These are phyloP conservation scores for Syngnathus acus DNA, from an alignment of 2,797 vertebrate genomes.

Conservation along the genomic window DNA sequence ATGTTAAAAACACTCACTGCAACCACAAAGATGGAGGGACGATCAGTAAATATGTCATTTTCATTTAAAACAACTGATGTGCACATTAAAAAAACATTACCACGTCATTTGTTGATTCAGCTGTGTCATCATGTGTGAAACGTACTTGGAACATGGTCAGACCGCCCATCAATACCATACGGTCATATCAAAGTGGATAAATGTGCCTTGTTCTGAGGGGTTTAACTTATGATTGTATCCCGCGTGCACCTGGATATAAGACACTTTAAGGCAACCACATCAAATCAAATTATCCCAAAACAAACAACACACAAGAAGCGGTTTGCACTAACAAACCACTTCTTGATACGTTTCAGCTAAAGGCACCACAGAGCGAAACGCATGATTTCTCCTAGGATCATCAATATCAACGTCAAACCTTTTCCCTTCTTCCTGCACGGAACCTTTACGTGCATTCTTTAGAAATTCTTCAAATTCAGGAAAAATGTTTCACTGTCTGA, in stretches of 20 bases:
- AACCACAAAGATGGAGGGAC: conserved; percentile 29
- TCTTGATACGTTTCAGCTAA: no score
- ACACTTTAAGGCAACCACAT: neutral
- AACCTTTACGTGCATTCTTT: neutral
- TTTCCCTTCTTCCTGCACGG: neutral
- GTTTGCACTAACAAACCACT: neutral
- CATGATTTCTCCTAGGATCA: neutral
- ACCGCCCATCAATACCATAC: neutral
- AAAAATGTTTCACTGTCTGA: conserved; percentile 52
- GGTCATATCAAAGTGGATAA: neutral
- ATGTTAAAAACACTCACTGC: conserved; percentile 30
- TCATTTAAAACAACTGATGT: conserved; percentile 32
- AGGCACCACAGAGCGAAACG: neutral
- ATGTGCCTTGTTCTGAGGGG: neutral
- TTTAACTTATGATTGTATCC: neutral
- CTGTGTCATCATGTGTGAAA: conserved; percentile 21
- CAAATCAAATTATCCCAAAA: neutral
- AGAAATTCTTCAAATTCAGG: conserved; percentile 43
- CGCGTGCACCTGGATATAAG: neutral
- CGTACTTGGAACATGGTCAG: conserved; percentile 2
- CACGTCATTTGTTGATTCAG: conserved; percentile 32
- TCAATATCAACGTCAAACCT: neutral
- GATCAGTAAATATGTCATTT: conserved; percentile 22
- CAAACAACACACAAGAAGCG: neutral
- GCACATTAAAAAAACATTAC: conserved; percentile 19